phyloP scores from a whole-genome alignment of 2,888 invertebrate genomes.

The Parapristionchus giblindavisi region DNA sequence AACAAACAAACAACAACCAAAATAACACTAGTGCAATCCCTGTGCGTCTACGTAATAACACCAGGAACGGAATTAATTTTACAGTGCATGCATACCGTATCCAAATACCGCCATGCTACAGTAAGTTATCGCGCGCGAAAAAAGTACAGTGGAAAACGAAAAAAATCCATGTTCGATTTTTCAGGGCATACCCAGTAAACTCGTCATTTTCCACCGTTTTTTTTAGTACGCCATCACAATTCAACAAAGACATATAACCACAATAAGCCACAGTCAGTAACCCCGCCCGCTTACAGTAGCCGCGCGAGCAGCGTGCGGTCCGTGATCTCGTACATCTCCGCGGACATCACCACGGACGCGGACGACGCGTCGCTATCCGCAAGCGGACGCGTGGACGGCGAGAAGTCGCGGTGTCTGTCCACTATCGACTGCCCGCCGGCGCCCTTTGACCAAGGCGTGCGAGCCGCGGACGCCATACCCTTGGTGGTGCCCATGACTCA shows the following conservation, averaged over 20 bases:
- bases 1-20: background rate
- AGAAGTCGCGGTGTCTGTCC: background rate
- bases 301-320: slow-evolving; percentile 32
- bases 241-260: background rate
- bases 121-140: too few species aligned
- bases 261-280: background rate
- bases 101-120: too few species aligned
- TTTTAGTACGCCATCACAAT: too few species aligned
- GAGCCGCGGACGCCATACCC: slow-evolving; percentile 3
- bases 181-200: too few species aligned
- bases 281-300: slow-evolving; percentile 14
- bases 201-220: too few species aligned
- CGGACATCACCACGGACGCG: background rate
- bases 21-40: background rate
- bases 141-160: too few species aligned
- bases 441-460: too few species aligned
- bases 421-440: too few species aligned
- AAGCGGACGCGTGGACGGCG: background rate
- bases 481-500: slow-evolving; percentile 22
- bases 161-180: too few species aligned
- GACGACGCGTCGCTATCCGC: background rate
- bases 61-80: too few species aligned
- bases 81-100: too few species aligned
- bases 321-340: slow-evolving; percentile 37
- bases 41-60: too few species aligned